Evolutionary conservation across 1,140 invertebrate species (phyloP).

Genomic region (Drosophila tristis): DNA sequence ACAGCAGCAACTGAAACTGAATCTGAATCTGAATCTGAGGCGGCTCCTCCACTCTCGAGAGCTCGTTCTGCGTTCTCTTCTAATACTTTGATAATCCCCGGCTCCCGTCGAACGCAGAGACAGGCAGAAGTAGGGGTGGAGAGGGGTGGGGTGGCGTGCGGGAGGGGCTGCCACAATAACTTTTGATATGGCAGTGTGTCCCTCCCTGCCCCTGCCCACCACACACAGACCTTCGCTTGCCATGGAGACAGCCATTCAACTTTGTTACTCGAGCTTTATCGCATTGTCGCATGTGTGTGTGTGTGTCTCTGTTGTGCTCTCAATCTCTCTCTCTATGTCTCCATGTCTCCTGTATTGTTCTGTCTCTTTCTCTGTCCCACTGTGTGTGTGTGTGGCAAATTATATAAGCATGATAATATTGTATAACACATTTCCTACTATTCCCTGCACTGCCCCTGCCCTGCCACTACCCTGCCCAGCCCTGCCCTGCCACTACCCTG

Average conservation of each 20-base stretch:
- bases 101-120: slow-evolving; percentile 57
- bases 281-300: slow-evolving; percentile 23
- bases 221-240: slow-evolving; percentile 1
- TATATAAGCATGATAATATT: slow-evolving; percentile 79
- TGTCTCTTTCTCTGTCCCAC: neutral
- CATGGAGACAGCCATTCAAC: slow-evolving; percentile 64
- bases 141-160: no score
- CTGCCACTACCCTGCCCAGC: no score
- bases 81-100: slow-evolving; percentile 77
- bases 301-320: no score
- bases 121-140: neutral
- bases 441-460: neutral
- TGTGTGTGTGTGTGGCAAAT: slow-evolving; percentile 50
- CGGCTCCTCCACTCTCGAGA: neutral
- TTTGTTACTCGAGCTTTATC: slow-evolving; percentile 77
- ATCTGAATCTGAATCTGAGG: slow-evolving; percentile 14
- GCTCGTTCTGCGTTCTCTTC: slow-evolving; percentile 31
- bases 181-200: slow-evolving; percentile 57
- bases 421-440: slow-evolving; percentile 54
- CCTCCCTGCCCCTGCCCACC: no score
- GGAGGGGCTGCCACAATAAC: slow-evolving; percentile 55
- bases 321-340: slow-evolving; percentile 1
- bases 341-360: neutral
- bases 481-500: neutral
- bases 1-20: slow-evolving; percentile 20